Conservation (phyloP, 2,797 vertebrate genomes). For the Karalla daura region DNA sequence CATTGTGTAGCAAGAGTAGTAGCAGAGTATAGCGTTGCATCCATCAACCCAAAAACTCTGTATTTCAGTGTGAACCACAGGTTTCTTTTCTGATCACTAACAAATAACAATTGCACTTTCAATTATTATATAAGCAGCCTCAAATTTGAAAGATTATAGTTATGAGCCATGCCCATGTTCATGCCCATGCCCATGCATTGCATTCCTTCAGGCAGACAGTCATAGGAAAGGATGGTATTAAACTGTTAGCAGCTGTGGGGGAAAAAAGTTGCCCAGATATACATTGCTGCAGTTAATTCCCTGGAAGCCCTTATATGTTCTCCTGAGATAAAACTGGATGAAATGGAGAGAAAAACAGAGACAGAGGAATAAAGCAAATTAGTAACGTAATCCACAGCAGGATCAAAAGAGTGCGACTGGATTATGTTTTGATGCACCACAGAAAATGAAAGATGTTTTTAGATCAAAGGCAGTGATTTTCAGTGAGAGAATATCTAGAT, state of each 20-base stretch:
- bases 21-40: no score
- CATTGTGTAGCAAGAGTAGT: no score
- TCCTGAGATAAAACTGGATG: slow-evolving; percentile 55
- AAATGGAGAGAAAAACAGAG: slow-evolving; percentile 50
- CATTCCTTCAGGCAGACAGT: no score
- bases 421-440: slow-evolving; percentile 83
- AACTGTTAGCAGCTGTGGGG: slow-evolving; percentile 19
- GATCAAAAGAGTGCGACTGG: slow-evolving; percentile 78
- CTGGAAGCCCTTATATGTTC: slow-evolving; percentile 38
- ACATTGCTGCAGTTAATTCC: slow-evolving; percentile 46
- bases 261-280: slow-evolving; percentile 19
- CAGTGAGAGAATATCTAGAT: slow-evolving; percentile 78
- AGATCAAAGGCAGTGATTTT: slow-evolving; percentile 87
- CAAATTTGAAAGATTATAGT: no score
- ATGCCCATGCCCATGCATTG: no score
- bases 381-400: slow-evolving; percentile 80
- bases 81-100: no score
- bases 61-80: no score
- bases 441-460: slow-evolving; percentile 77
- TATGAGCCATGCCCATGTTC: no score
- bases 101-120: no score
- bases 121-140: no score
- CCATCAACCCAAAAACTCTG: no score
- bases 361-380: slow-evolving; percentile 67
- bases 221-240: slow-evolving; percentile 8